These are phyloP conservation scores for Entomyzon cyanotis DNA, from an alignment of 2,113 vertebrate genomes.

Conservation along the genomic window DNA sequence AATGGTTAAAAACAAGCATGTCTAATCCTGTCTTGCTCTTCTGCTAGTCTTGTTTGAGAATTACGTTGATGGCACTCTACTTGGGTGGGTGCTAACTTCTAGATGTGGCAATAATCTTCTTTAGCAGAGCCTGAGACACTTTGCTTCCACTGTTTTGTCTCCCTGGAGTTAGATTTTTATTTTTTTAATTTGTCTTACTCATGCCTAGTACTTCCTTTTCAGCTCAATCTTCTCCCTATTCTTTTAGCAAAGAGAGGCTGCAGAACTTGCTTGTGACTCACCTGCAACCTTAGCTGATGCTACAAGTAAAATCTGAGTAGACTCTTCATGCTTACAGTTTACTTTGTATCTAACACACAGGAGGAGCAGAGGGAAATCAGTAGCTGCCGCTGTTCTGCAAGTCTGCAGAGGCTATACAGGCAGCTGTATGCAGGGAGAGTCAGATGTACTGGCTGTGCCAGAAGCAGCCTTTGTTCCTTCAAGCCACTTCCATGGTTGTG, in stretches of 20 bases:
- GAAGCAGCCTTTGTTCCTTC: slow-evolving; percentile 44
- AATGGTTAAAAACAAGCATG: slow-evolving; percentile 68
- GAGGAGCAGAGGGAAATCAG: background rate
- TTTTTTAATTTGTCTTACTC: background rate
- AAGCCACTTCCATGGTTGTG: background rate
- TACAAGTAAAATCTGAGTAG: background rate
- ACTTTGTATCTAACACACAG: background rate
- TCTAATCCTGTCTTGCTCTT: slow-evolving; percentile 56
- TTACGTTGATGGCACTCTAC: slow-evolving; percentile 29
- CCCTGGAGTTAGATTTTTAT: background rate
- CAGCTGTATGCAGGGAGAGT: background rate
- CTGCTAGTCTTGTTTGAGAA: slow-evolving; percentile 47
- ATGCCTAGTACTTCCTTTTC: background rate
- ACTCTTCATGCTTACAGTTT: background rate
- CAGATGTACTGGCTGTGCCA: background rate
- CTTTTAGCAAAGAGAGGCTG: background rate
- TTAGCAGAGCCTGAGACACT: background rate
- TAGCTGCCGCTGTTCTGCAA: background rate
- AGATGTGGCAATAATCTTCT: slow-evolving; percentile 46
- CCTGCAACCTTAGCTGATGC: background rate
- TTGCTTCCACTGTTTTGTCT: background rate
- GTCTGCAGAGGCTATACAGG: background rate
- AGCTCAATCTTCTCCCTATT: background rate
- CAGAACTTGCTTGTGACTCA: slow-evolving; percentile 18
- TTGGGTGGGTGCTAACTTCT: slow-evolving; percentile 55